Percentiles rank a stretch among this genome's conserved stretches.
phyloP scores from a whole-genome alignment of 2,113 vertebrate species.

The Tachysurus vachellii region DNA sequence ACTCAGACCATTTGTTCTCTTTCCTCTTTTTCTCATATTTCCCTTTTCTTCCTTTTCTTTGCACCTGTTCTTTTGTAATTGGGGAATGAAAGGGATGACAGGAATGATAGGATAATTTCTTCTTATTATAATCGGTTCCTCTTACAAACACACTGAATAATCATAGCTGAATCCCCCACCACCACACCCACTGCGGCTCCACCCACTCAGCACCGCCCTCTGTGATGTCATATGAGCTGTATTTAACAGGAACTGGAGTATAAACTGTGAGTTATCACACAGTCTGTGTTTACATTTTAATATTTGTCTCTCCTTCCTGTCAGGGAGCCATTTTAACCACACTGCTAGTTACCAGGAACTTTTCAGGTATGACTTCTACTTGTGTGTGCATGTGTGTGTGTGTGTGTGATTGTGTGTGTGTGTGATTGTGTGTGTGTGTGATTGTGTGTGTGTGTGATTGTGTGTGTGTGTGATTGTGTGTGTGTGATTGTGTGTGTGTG shows the following conservation, averaged over 20 bases:
- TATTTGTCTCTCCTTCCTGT: constrained; percentile 31
- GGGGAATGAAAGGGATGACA: neutral
- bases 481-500: too few species aligned
- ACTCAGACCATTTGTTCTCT: neutral
- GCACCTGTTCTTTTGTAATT: too few species aligned
- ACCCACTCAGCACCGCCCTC: neutral
- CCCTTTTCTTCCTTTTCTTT: too few species aligned
- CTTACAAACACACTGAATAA: neutral
- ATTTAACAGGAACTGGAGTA: neutral
- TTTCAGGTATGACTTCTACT: constrained; percentile 87
- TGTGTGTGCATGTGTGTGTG: neutral
- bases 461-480: too few species aligned
- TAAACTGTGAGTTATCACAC: neutral
- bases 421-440: too few species aligned
- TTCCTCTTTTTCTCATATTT: neutral
- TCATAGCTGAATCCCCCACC: neutral
- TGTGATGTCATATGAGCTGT: neutral
- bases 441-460: too few species aligned
- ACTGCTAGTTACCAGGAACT: constrained; percentile 98
- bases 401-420: too few species aligned
- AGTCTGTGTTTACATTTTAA: neutral
- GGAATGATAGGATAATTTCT: neutral
- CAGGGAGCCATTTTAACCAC: constrained; percentile 98
- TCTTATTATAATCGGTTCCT: neutral
- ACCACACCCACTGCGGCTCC: neutral